Base-by-base conservation (phyloP, 2,888 invertebrate species). In the Ryuthela nishihirai region DNA sequence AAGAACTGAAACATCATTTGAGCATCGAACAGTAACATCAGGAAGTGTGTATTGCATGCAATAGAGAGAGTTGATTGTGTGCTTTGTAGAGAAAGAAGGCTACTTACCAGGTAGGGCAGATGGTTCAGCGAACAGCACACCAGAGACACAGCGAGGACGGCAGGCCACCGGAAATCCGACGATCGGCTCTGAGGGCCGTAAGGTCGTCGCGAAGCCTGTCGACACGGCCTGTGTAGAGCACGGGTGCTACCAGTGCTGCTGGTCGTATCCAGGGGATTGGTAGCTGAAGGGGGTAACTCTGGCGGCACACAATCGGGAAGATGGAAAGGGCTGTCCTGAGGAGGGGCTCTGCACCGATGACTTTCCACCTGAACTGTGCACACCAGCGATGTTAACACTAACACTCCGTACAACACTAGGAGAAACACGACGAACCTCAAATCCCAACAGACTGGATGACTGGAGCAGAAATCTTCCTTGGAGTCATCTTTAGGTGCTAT, bases 81-180 rank as follows among this genome's bases (percentile, higher is more conserved):
- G 17, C 45, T 24, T 24, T 12, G 24, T 2, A 38, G 34, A 21
- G 3, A 23, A 12, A 10, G 3, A 36, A 23, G 23, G 17, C 20
- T 20, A 78, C 80, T 81, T 71, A 82, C 82, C 75, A 82, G 72
- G 15, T 81, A 72, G 1, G 82, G 82, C 39, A 82, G 69, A 69
- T 82, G 81, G 69, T 82, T 79, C 69, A 81, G 77, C 47, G 79
- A 69, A 70, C 81, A 81, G 69, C 80, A 81, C 20, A 81, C 78
- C 54, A 79, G 76, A 55, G 81, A 71, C 40, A 81, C 77, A 56
- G 76, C 73, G 62, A 74, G 71, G 18, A 76, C 68, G 65, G 81
- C 76, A 3, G 65, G 60, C 70, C 70, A 70, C 40, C 70, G 64
- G 40, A 70, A 65, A 52, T 70, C 69, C 15, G 59, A 50, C 1